Evolutionary conservation across 64 coral and sea anemone species (phyloP).

Genomic region (Actinia tenebrosa): DNA sequence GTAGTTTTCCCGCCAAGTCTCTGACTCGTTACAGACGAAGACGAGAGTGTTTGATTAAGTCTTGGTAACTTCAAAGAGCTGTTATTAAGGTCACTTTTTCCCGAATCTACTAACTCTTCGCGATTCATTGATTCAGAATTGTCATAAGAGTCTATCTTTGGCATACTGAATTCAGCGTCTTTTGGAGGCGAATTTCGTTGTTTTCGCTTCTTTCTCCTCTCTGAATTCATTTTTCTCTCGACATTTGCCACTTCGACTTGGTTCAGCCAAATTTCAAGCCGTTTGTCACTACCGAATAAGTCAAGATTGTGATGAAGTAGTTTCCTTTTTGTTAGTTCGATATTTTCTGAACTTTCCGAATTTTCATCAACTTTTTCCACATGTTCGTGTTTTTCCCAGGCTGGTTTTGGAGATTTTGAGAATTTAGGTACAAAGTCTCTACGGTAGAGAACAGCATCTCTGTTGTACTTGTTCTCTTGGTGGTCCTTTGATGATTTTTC

Average conservation of each 20-base stretch:
- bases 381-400: not conserved
- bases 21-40: not conserved
- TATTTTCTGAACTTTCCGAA: not conserved
- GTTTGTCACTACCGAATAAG: not conserved
- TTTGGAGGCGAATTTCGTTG: not conserved
- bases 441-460: not conserved
- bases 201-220: not conserved
- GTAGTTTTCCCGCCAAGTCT: not conserved
- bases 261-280: not conserved
- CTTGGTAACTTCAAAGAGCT: not conserved
- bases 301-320: constrained; percentile 12
- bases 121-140: not conserved
- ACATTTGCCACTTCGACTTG: not conserved
- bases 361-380: not conserved
- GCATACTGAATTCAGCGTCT: not conserved
- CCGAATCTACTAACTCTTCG: not conserved
- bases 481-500: not conserved
- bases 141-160: not conserved
- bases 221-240: not conserved
- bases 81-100: not conserved
- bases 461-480: not conserved
- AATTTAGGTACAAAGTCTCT: not conserved
- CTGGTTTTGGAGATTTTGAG: not conserved
- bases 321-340: not conserved
- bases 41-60: not conserved